Percentiles rank a stretch among this genome's conserved stretches.
These are phyloP conservation scores for Morinoia aosen DNA, from an alignment of 2,888 invertebrate species.

Conservation along the genomic window DNA sequence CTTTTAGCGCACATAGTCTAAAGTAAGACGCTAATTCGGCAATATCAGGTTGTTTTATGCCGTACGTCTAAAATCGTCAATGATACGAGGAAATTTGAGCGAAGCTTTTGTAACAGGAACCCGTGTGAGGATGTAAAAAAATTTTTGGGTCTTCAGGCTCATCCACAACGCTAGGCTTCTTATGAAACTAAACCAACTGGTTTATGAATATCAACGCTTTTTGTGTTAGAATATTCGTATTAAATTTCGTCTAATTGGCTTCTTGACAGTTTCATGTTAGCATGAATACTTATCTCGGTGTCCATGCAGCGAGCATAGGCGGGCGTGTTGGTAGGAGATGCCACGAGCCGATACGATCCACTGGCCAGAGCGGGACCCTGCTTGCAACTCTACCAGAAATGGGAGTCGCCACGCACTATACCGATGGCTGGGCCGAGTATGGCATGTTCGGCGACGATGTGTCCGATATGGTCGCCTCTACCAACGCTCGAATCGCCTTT, in stretches of 20 bases:
- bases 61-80: neutral
- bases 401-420: neutral
- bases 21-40: neutral
- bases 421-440: neutral
- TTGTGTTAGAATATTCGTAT: neutral
- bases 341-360: neutral
- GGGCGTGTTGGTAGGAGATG: neutral
- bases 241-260: neutral
- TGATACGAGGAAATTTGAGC: neutral
- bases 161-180: neutral
- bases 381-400: neutral
- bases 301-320: neutral
- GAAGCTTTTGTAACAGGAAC: neutral
- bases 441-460: neutral
- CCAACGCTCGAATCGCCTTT: constrained; percentile 25
- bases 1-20: neutral
- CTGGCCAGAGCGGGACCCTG: neutral
- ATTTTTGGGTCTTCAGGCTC: neutral
- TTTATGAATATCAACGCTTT: neutral
- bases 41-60: neutral
- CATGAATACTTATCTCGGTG: neutral
- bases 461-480: constrained; percentile 31
- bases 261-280: neutral
- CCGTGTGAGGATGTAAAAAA: neutral
- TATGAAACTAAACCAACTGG: neutral